Evolutionary conservation across 2,888 invertebrate species (phyloP).

Genomic region (Alsophila aescularia): DNA sequence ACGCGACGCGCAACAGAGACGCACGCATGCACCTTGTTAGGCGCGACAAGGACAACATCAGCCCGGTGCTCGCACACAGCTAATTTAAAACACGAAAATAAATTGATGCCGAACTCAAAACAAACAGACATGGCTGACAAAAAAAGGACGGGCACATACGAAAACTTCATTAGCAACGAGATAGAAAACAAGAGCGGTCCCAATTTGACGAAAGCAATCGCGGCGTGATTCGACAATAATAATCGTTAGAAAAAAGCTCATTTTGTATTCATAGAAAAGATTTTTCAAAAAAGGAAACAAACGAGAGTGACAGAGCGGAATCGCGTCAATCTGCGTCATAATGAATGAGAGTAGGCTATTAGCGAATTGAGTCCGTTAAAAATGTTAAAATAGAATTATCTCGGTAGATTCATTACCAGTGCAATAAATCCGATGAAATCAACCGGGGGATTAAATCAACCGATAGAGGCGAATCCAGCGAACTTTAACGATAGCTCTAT

Average conservation of each 20-base stretch:
- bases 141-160: constrained; percentile 76
- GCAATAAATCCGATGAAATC: constrained; percentile 67
- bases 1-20: constrained; percentile 71
- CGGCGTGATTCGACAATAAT: constrained; percentile 75
- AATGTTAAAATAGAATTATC: constrained; percentile 71
- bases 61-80: constrained; percentile 70
- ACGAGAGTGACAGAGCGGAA: constrained; percentile 69
- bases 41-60: constrained; percentile 51
- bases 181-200: constrained; percentile 67
- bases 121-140: constrained; percentile 83
- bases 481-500: constrained; percentile 37
- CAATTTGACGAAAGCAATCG: constrained; percentile 71
- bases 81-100: constrained; percentile 82
- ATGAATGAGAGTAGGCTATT: constrained; percentile 69
- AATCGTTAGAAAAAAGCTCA: constrained; percentile 61
- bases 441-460: constrained; percentile 63
- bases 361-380: constrained; percentile 73
- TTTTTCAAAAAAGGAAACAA: constrained; percentile 70
- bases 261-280: constrained; percentile 71
- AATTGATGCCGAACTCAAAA: constrained; percentile 82
- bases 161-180: constrained; percentile 75
- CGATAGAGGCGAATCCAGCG: constrained; percentile 46
- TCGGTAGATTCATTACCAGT: constrained; percentile 65
- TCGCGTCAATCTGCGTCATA: constrained; percentile 45
- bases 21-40: constrained; percentile 39